Base-by-base conservation (phyloP, 2,888 invertebrate species). In the Lasioglossum malachurum region DNA sequence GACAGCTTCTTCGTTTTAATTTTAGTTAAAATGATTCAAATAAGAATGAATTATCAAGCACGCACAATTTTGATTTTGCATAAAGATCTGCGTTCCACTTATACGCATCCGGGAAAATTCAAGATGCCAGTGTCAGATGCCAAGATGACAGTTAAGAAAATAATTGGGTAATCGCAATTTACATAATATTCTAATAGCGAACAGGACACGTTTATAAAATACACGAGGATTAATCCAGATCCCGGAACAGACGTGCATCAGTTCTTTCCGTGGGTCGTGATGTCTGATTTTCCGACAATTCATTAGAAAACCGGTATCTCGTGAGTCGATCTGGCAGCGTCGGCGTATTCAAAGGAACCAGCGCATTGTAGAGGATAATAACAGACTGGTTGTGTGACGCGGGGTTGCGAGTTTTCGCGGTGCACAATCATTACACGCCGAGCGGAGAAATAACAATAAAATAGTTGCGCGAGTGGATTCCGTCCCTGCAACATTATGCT, bases 291-390 rank as follows among this genome's bases (percentile, higher is more conserved):
- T 27, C 60, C 27, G 60, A 60, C 60, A 60, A 60, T 60, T 60
- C 60, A 60, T 60, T 60, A 60, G 60, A 60, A 60, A 60, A 27
- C n/a, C 16, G 60, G 60, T 60, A 60, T 60, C 60, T 60, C 60
- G 60, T 27, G 60, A 31, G 60, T 60, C 31, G n/a, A 60, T 60
- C 27, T 16, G 27, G 16, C 60, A 60, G 60, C 60, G 60, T 31
- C 60, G 60, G 27, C 27, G 27, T 60, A 27, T 60, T 60, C 60
- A 60, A 60, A 60, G 60, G 60, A 60, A 60, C 60, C 16, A 12
- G 14, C 14, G 27, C 60, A 27, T 27, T 27, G 60, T 53, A 23
- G 27, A 60, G 16, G 60, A 27, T 60, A 60, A 60, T 60, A 60
- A 60, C 27, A 31, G 60, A 27, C 27, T 16, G 60, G 60, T 2